A percentile compares a stretch with the other conserved stretches of the same genome.
Conservation (phyloP, 2,888 invertebrate genomes). For the Hirtodrosophila duncani region DNA sequence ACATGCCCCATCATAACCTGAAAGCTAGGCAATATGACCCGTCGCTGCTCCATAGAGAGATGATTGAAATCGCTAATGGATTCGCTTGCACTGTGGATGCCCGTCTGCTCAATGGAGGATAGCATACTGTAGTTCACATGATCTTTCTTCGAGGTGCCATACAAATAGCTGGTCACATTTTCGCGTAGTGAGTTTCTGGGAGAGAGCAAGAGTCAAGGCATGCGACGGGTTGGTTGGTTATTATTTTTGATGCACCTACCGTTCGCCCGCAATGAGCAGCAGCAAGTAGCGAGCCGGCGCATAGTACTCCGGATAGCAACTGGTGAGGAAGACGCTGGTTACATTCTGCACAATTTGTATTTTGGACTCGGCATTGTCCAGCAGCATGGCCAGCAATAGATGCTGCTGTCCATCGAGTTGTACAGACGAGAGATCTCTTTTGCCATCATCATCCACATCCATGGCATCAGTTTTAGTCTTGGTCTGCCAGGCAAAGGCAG, state of each 20-base stretch:
- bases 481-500: slow-evolving; percentile 80
- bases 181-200: slow-evolving; percentile 76
- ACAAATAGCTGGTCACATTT: slow-evolving; percentile 79
- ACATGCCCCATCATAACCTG: slow-evolving; percentile 85
- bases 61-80: slow-evolving; percentile 74
- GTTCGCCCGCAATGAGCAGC: slow-evolving; percentile 89
- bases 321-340: slow-evolving; percentile 88
- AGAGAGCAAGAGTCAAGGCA: background rate
- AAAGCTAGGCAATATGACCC: slow-evolving; percentile 84
- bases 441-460: slow-evolving; percentile 41
- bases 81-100: slow-evolving; percentile 55
- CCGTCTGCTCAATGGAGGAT: slow-evolving; percentile 77
- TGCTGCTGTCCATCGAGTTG: slow-evolving; percentile 76
- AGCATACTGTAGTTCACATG: slow-evolving; percentile 79
- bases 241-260: slow-evolving; percentile 79
- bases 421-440: slow-evolving; percentile 57
- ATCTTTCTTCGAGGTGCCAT: slow-evolving; percentile 83
- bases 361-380: slow-evolving; percentile 87
- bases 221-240: background rate
- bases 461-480: slow-evolving; percentile 55
- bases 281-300: slow-evolving; percentile 90
- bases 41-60: slow-evolving; percentile 72
- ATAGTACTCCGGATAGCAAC: slow-evolving; percentile 89
- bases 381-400: slow-evolving; percentile 83
- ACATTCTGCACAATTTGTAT: slow-evolving; percentile 90